Base-by-base conservation (phyloP, 2,797 vertebrate species). In the Ambastaia sidthimunki region DNA sequence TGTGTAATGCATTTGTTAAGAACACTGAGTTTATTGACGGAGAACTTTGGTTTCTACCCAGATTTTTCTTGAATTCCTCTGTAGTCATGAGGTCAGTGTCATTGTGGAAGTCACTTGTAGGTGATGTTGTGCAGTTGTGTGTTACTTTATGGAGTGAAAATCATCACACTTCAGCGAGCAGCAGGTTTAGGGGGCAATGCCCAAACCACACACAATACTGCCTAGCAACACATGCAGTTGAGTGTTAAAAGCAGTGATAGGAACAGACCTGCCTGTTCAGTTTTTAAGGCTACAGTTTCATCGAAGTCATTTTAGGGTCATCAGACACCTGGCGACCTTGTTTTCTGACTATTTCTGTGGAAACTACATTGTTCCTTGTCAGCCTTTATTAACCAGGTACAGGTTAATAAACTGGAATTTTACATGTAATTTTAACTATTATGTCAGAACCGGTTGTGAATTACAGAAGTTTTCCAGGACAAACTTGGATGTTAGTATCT, bases 31-130 rank as follows among this genome's bases (percentile, higher is more conserved):
- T 57, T 57, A 77, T 77, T 76, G 62, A 76, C 74, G 37, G 41
- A 67, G 57, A 52, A 44, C 18, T 25, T 54, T 57, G 74, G 52
- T 76, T 68, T 57, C 65, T 44, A 55, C 21, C 50, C 52, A 57
- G 62, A 68, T 68, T 68, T 6, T 57, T 21, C 34, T 48, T 19
- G 16, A 28, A 60, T 77, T 77, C 75, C 75, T 69, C 54, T 70
- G 75, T 77, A 47, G 75, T 60, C 66, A 60, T 77, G 75, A 69
- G 16, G 66, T 70, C 66, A 70, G 66, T 77, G 37, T 21, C 28
- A 10, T 12, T 47, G 11, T 54, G n/a, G 41, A 21, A 73, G 13
- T 60, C 25, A 59, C 31, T 19, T 73, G 19, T 75, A 37, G 73
- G 47, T 25, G 62, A 21, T 50, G 37, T 9, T 65, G 21, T 67